These are phyloP conservation scores for Bergia puertoricense DNA, from an alignment of 92 coral and sea anemone species.

Conservation along the genomic window DNA sequence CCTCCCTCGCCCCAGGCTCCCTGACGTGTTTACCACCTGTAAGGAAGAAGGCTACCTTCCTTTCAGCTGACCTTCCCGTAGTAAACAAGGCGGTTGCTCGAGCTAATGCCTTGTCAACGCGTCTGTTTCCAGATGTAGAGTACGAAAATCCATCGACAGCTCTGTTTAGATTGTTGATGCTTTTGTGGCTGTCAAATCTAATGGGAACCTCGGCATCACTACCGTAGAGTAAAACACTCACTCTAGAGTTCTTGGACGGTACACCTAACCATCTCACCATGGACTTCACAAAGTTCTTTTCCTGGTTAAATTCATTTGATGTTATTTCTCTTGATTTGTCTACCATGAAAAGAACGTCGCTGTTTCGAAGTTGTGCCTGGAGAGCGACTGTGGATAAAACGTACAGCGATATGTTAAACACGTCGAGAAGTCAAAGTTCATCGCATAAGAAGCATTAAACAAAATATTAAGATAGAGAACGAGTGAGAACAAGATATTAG, in stretches of 20 bases:
- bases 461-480: neutral
- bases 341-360: constrained; percentile 49
- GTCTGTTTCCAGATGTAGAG: constrained; percentile 47
- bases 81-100: constrained; percentile 40
- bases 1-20: constrained; percentile 26
- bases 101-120: constrained; percentile 52
- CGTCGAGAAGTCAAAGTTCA: neutral
- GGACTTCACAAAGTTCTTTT: constrained; percentile 52
- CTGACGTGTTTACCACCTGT: constrained; percentile 48
- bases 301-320: constrained; percentile 38
- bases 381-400: constrained; percentile 6
- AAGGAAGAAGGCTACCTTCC: constrained; percentile 51
- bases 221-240: constrained; percentile 56
- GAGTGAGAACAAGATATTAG: neutral
- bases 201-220: constrained; percentile 37
- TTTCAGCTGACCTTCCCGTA: constrained; percentile 39
- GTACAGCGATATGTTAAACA: neutral
- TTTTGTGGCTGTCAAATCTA: constrained; percentile 37
- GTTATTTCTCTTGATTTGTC: constrained; percentile 52
- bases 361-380: neutral
- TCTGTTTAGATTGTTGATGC: constrained; percentile 30
- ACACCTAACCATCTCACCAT: constrained; percentile 36
- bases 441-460: neutral
- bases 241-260: constrained; percentile 44
- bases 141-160: constrained; percentile 51